These are phyloP conservation scores for Drosophila neotestacea DNA, from an alignment of 2,888 invertebrate species.

Conservation along the genomic window DNA sequence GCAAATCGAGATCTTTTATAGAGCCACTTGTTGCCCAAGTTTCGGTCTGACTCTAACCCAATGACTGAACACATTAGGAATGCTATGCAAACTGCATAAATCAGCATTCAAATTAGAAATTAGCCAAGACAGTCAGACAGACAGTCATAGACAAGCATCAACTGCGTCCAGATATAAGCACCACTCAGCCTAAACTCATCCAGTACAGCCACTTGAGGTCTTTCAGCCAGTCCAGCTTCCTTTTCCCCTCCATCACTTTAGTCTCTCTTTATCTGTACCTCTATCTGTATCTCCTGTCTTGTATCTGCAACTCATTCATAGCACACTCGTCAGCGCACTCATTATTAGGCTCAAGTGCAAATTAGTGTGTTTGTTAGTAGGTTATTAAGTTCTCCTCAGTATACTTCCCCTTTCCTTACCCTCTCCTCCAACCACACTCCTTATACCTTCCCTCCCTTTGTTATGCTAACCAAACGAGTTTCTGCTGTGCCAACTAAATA, in stretches of 20 bases:
- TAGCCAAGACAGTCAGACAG: slow-evolving; percentile 51
- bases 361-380: slow-evolving; percentile 82
- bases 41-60: slow-evolving; percentile 3
- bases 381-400: slow-evolving; percentile 71
- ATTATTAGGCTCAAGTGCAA: slow-evolving; percentile 82
- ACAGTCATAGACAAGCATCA: slow-evolving; percentile 19
- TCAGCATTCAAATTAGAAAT: slow-evolving; percentile 82
- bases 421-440: background rate
- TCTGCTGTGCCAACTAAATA: slow-evolving; percentile 47
- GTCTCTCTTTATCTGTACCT: too few relatives aligned
- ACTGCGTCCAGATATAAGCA: slow-evolving; percentile 56
- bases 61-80: slow-evolving; percentile 55
- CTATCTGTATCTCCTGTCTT: background rate
- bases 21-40: slow-evolving; percentile 51
- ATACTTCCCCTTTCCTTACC: background rate
- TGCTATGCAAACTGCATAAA: slow-evolving; percentile 76
- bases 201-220: slow-evolving; percentile 57
- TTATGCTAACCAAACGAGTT: slow-evolving; percentile 80
- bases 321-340: slow-evolving; percentile 78
- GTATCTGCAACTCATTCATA: slow-evolving; percentile 59
- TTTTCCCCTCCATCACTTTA: background rate
- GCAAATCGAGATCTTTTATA: background rate
- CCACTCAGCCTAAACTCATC: slow-evolving; percentile 53
- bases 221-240: slow-evolving; percentile 1
- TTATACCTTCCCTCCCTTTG: slow-evolving; percentile 45